These are phyloP conservation scores for Scomber colias DNA, from an alignment of 2,113 vertebrate species.

Conservation along the genomic window DNA sequence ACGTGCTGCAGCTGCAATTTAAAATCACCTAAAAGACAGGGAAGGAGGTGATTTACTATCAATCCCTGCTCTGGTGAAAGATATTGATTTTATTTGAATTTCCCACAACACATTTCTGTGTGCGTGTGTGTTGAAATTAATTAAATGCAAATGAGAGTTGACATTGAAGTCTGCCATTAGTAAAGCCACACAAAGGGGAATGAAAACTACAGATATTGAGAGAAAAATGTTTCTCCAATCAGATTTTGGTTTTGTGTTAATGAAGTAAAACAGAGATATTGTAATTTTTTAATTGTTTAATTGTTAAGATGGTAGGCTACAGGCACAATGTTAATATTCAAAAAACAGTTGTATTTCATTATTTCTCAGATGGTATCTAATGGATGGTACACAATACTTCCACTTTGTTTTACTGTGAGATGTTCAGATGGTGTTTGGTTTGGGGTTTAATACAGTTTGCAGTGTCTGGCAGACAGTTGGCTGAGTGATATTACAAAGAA, in stretches of 20 bases:
- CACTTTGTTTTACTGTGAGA: background rate
- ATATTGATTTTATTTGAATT: background rate
- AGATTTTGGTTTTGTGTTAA: background rate
- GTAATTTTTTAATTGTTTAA: no score
- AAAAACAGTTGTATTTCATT: background rate
- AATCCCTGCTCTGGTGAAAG: conserved; percentile 18
- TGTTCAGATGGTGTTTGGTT: background rate
- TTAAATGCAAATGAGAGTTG: background rate
- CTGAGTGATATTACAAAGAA: background rate
- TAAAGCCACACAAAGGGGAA: background rate
- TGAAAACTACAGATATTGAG: background rate
- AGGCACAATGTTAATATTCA: background rate
- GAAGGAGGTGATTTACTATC: conserved; percentile 9
- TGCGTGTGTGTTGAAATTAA: background rate
- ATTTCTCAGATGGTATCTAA: no score
- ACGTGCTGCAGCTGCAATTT: background rate
- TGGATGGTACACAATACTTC: background rate
- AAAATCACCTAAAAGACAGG: conserved; percentile 16
- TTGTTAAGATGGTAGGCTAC: no score
- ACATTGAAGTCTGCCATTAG: background rate
- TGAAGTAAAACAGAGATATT: no score
- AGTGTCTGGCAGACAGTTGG: background rate
- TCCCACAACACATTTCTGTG: background rate
- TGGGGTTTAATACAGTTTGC: conserved; percentile 13
- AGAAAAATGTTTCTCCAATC: background rate